Conservation (phyloP, 2,113 vertebrate genomes). For the Sigmodon hispidus region DNA sequence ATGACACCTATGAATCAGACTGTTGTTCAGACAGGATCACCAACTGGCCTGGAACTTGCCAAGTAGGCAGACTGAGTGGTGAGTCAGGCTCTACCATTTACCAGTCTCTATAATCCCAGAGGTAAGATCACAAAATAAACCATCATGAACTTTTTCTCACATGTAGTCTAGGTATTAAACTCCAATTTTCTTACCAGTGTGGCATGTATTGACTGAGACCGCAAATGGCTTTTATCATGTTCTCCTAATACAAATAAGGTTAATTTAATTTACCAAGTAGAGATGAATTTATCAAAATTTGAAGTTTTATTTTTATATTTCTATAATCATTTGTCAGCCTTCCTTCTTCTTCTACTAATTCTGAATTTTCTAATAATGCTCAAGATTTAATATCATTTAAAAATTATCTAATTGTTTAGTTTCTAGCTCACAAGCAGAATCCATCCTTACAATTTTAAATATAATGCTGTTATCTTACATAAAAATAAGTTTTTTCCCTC, state of each 20-base stretch:
- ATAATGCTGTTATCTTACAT: neutral
- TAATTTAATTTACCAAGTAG: neutral
- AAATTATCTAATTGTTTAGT: neutral
- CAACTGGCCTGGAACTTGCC: neutral
- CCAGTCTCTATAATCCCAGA: neutral
- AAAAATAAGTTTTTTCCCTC: neutral
- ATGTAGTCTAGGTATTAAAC: neutral
- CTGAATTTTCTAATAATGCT: neutral
- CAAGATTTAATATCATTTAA: neutral
- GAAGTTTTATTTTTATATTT: neutral
- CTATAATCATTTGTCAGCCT: neutral
- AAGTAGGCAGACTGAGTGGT: too few species aligned
- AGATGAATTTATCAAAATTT: neutral
- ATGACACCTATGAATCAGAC: neutral
- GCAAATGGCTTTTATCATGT: neutral
- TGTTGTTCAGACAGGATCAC: neutral
- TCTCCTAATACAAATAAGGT: neutral
- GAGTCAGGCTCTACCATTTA: neutral
- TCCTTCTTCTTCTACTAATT: neutral
- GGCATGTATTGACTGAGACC: neutral
- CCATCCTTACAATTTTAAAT: neutral
- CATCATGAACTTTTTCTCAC: too few species aligned
- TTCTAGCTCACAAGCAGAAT: neutral
- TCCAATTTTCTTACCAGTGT: neutral
- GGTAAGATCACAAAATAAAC: neutral